A percentile compares a stretch with the other conserved stretches of the same genome.
phyloP scores from a whole-genome alignment of 1,140 invertebrate genomes.

The Tenebrio molitor region DNA sequence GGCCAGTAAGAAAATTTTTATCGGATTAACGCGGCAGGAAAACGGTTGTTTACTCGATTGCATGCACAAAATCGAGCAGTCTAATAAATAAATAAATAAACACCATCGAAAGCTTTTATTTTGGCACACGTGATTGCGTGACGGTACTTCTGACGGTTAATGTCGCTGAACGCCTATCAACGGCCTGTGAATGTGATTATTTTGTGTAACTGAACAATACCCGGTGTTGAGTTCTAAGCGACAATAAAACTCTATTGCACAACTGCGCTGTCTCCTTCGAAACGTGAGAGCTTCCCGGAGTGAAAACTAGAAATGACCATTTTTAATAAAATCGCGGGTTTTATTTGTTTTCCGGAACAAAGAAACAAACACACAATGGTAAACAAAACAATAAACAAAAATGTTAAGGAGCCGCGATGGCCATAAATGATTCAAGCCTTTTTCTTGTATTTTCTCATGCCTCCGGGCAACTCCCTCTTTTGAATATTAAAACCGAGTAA shows the following conservation, averaged over 20 bases:
- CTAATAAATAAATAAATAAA: constrained; percentile 38
- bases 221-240: neutral
- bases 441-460: neutral
- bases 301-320: too few relatives aligned
- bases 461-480: neutral
- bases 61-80: constrained; percentile 3
- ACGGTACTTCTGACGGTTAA: constrained; percentile 4
- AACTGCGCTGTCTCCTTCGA: too few relatives aligned
- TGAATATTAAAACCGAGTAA: too few relatives aligned
- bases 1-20: too few relatives aligned
- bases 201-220: constrained; percentile 21
- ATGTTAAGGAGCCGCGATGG: neutral
- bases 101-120: constrained; percentile 35
- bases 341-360: constrained; percentile 3
- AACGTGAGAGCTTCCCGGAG: too few relatives aligned
- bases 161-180: constrained; percentile 30
- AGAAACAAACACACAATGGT: neutral
- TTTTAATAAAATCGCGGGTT: too few relatives aligned
- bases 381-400: constrained; percentile 2
- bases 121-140: constrained; percentile 39
- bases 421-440: neutral
- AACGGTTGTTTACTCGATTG: constrained; percentile 12
- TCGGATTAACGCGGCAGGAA: neutral
- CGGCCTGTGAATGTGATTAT: constrained; percentile 7
- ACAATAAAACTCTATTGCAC: too few relatives aligned